A percentile compares a stretch with the other conserved stretches of the same genome.
Conservation (phyloP, 1,140 invertebrate genomes). For the Tetranychus urticae region DNA sequence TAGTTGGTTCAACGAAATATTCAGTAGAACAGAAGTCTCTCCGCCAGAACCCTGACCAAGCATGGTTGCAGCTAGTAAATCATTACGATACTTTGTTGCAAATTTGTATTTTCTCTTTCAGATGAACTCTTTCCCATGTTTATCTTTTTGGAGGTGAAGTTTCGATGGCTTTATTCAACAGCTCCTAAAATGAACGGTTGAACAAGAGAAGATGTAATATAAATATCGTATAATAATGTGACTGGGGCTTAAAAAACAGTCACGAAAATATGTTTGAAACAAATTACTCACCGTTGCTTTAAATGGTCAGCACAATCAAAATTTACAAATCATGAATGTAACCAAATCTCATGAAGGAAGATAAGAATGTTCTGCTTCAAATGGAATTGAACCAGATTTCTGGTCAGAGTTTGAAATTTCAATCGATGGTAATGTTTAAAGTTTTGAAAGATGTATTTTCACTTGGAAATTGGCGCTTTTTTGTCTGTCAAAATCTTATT, state of each 20-base stretch:
- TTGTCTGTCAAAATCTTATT: too few species aligned
- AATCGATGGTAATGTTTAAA: too few species aligned
- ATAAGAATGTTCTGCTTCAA: too few species aligned
- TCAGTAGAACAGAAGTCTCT: slow-evolving; percentile 55
- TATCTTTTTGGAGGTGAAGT: slow-evolving; percentile 44
- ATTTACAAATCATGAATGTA: too few species aligned
- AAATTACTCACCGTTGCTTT: slow-evolving; percentile 25
- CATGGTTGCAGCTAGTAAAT: slow-evolving; percentile 91
- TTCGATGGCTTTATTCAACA: slow-evolving; percentile 63
- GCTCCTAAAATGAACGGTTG: slow-evolving; percentile 28
- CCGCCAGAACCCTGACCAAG: slow-evolving; percentile 76
- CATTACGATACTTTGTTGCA: slow-evolving; percentile 58
- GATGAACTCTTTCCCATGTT: slow-evolving; percentile 58
- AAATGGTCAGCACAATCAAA: too few species aligned
- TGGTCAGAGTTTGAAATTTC: too few species aligned
- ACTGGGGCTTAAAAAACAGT: not conserved
- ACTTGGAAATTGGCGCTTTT: too few species aligned
- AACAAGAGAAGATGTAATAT: not conserved
- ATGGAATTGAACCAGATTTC: too few species aligned
- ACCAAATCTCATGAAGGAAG: too few species aligned
- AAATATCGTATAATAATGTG: not conserved
- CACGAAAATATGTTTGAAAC: not conserved
- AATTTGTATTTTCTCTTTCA: slow-evolving; percentile 43
- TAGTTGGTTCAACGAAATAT: slow-evolving; percentile 87
- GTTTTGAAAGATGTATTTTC: too few species aligned